Evolutionary conservation across 2,113 vertebrate species (phyloP), one percentile per base, ranked within the genome.

Genomic region (Charina bottae): DNA sequence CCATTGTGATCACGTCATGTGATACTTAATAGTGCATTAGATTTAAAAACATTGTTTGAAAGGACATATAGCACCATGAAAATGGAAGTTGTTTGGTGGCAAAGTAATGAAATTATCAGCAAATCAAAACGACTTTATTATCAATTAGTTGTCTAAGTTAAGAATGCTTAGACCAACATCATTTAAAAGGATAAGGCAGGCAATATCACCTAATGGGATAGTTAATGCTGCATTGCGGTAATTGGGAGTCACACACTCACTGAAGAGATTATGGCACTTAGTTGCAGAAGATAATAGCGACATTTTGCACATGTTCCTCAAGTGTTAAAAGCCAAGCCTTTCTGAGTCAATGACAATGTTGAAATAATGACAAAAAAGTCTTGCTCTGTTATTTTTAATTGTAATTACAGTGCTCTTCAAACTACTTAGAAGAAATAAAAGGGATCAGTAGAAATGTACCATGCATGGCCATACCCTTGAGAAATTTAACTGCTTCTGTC

Each of bases 251-350:
- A 1, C 53, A 10, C 37, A 21, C 1, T 89, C 93, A 92, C 88
- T 89, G 13, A 33, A 92, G 46, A 62, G 92, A 94, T 60, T 95
- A 10, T 4, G 78, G 59, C 54, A 8, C 2, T 93, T 92, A 64
- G 83, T 91, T 94, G 11, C 62, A 33, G 37, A 59, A 93, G 4
- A 60, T 2, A n/a, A 88, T 37, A 89, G 24, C 33, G 93, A 72
- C 93, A 53, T 56, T 60, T 54, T 88, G 72, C 2, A 84, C 92
- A 94, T 55, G 89, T 95, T 95, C 53, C 60, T 42, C n/a, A 68
- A 26, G 15, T 42, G 64, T 23, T 83, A 68, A 46, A 88, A 89
- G 4, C 84, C 83, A 28, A 42, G 54, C 1, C 11, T 55, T 12
- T 54, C 1, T 55, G 6, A 87, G 11, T 28, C 59, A 37, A n/a